phyloP scores from a whole-genome alignment of 2,888 invertebrate species.

The Tribolium freemani region DNA sequence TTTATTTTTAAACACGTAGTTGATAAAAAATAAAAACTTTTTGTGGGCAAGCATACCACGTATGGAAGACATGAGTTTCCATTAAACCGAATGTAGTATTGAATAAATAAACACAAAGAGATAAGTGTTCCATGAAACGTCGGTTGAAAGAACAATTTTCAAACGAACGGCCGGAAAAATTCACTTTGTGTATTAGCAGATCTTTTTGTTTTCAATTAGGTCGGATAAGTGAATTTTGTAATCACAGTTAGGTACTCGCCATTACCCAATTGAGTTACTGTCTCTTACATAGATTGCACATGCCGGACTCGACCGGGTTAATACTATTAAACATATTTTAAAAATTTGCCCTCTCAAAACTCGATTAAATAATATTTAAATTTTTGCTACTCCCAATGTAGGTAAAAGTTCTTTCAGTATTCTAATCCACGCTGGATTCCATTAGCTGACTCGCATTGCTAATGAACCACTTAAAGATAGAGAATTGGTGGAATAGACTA shows the following conservation, averaged over 20 bases:
- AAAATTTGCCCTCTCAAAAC: constrained; percentile 6
- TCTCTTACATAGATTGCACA: constrained; percentile 36
- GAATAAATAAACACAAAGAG: constrained; percentile 42
- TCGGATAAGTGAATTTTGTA: constrained; percentile 40
- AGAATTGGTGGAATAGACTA: constrained; percentile 52
- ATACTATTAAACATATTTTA: constrained; percentile 34
- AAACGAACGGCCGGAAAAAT: constrained; percentile 33
- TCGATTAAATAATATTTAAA: constrained; percentile 32
- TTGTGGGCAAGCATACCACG: constrained; percentile 17
- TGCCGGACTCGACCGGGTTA: constrained; percentile 1
- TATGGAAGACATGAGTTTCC: constrained; percentile 26
- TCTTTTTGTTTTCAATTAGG: constrained; percentile 40
- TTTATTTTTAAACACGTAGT: not conserved
- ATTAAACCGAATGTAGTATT: constrained; percentile 34
- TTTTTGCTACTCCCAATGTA: constrained; percentile 27
- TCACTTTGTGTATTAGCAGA: constrained; percentile 40
- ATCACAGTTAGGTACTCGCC: constrained; percentile 27
- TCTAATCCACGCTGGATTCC: constrained; percentile 51
- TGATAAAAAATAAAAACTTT: constrained; percentile 16
- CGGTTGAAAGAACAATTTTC: constrained; percentile 37
- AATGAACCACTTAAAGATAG: constrained; percentile 58
- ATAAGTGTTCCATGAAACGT: constrained; percentile 40
- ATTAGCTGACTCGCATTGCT: constrained; percentile 59
- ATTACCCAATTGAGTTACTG: constrained; percentile 37
- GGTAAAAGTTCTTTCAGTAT: constrained; percentile 42